Conservation (phyloP, 2,888 invertebrate genomes). For the Amphiduros pacificus region DNA sequence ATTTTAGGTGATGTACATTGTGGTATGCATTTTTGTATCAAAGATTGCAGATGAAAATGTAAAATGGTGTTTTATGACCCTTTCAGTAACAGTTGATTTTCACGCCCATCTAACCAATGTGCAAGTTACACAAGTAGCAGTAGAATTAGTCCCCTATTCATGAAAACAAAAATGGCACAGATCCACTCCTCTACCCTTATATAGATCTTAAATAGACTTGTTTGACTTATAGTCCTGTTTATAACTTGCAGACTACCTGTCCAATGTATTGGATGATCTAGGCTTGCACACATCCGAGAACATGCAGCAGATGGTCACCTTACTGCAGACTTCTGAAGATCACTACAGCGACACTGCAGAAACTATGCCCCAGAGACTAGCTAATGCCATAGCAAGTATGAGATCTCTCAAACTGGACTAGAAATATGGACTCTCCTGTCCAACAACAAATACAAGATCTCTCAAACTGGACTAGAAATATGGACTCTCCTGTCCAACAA, state of each 20-base stretch:
- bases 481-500: slow-evolving; percentile 74
- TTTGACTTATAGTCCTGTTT: no score
- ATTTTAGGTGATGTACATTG: no score
- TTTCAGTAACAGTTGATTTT: not conserved
- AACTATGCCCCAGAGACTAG: slow-evolving; percentile 73
- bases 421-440: slow-evolving; percentile 73
- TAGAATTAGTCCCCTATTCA: no score
- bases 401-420: slow-evolving; percentile 65
- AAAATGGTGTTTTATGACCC: not conserved
- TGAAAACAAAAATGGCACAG: no score
- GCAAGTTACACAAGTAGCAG: no score
- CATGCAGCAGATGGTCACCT: slow-evolving; percentile 69
- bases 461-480: slow-evolving; percentile 59
- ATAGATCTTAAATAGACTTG: no score
- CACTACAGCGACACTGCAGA: slow-evolving; percentile 70
- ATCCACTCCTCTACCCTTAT: no score
- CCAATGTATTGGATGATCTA: slow-evolving; percentile 80
- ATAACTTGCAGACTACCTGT: slow-evolving; percentile 71
- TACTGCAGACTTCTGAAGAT: slow-evolving; percentile 71
- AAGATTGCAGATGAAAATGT: no score
- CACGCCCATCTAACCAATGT: not conserved
- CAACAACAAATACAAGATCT: slow-evolving; percentile 77
- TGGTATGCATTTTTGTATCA: no score
- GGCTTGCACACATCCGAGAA: slow-evolving; percentile 73
- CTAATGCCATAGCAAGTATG: slow-evolving; percentile 77